Conservation (phyloP, 2,113 vertebrate species). For the Kryptolebias marmoratus region DNA sequence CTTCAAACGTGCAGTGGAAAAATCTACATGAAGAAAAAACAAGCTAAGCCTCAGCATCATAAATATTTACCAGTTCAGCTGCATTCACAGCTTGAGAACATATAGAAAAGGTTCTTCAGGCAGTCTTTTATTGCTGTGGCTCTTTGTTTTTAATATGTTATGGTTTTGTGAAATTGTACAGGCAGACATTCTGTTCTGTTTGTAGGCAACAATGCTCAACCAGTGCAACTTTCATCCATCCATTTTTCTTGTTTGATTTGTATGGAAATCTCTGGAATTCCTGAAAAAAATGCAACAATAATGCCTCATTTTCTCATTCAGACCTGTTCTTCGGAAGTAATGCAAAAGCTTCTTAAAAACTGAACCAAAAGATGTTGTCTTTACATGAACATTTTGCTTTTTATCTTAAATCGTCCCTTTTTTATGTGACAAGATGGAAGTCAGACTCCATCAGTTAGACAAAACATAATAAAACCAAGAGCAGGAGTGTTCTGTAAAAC, state of each 20-base stretch:
- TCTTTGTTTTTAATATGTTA: constrained; percentile 1
- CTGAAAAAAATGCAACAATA: constrained; percentile 4
- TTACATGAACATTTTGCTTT: neutral
- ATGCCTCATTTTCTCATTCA: constrained; percentile 11
- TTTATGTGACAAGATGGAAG: neutral
- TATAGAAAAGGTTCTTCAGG: neutral
- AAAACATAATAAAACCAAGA: neutral
- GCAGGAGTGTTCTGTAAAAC: constrained; percentile 46
- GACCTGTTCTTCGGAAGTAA: neutral
- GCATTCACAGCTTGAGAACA: neutral
- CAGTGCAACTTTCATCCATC: constrained; percentile 22
- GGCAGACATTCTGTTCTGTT: neutral
- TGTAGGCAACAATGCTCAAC: neutral
- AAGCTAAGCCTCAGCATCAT: neutral
- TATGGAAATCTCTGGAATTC: neutral
- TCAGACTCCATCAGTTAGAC: neutral
- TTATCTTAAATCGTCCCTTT: neutral
- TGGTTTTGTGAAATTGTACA: neutral
- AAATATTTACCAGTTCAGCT: constrained; percentile 3
- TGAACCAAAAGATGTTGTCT: neutral
- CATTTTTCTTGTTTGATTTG: constrained; percentile 15
- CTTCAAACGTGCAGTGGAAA: constrained; percentile 2
- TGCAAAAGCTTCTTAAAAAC: neutral
- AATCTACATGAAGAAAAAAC: neutral
- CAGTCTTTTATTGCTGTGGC: neutral